phyloP scores from a whole-genome alignment of 1,140 invertebrate species.

The Diorhabda elongata region DNA sequence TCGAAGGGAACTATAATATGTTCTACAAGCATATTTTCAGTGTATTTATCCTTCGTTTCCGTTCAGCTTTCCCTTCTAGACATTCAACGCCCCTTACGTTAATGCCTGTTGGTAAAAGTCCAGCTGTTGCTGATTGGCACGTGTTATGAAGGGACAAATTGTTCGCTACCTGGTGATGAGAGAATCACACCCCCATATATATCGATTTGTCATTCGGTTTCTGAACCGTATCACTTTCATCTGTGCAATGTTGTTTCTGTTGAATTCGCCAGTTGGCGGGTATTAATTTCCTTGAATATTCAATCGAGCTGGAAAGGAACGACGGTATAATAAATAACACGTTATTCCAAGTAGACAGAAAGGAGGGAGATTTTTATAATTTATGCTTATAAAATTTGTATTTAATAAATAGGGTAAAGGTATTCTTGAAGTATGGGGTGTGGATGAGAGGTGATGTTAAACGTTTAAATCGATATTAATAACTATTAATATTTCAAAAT shows the following conservation, averaged over 20 bases:
- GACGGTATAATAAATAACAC: too few species aligned
- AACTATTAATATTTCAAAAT: too few species aligned
- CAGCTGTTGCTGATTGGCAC: constrained; percentile 10
- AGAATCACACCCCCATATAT: constrained; percentile 9
- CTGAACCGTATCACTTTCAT: neutral
- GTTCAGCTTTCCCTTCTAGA: neutral
- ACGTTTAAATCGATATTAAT: too few species aligned
- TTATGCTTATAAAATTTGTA: too few species aligned
- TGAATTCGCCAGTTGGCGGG: neutral
- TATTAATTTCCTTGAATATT: constrained; percentile 3
- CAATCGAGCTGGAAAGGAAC: neutral
- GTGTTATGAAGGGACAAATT: constrained; percentile 11
- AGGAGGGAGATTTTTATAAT: too few species aligned
- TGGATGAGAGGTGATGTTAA: too few species aligned
- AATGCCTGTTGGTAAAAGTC: neutral
- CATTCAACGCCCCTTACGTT: neutral
- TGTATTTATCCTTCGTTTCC: neutral
- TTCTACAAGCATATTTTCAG: too few species aligned
- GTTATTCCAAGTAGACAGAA: too few species aligned
- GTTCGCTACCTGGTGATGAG: constrained; percentile 8
- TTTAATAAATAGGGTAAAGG: too few species aligned
- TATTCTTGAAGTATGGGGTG: too few species aligned
- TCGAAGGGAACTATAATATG: too few species aligned
- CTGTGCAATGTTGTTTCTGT: neutral
- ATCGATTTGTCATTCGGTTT: constrained; percentile 12